These are phyloP conservation scores for Leucopsar rothschildi DNA, from an alignment of 2,113 vertebrate genomes.

Conservation along the genomic window DNA sequence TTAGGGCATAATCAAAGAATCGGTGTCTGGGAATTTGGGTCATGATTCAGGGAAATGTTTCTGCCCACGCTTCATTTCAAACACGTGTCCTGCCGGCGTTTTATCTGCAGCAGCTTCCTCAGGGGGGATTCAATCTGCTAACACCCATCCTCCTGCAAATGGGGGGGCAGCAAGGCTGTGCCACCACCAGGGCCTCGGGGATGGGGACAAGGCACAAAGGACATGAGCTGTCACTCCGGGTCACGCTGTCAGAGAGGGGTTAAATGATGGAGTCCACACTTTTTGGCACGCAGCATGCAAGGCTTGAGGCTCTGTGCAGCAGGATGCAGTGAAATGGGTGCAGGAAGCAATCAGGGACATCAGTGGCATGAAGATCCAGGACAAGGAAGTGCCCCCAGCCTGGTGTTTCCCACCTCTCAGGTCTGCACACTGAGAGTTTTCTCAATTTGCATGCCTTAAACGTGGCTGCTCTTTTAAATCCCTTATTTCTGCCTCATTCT, in stretches of 20 bases:
- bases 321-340: not conserved
- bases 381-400: not conserved
- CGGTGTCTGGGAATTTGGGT: constrained; percentile 50
- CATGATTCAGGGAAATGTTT: constrained; percentile 50
- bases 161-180: not conserved
- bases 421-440: not conserved
- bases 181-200: accelerated
- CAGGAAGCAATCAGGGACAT: not conserved
- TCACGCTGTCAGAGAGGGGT: not conserved
- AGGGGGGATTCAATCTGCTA: not conserved
- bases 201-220: not conserved
- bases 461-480: not conserved
- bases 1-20: constrained; percentile 49
- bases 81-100: constrained; percentile 12
- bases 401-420: not conserved
- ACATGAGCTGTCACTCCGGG: not conserved
- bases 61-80: constrained; percentile 7
- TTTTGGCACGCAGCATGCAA: not conserved
- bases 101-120: not conserved
- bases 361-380: not conserved
- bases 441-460: not conserved
- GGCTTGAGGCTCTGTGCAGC: not conserved
- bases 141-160: not conserved
- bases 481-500: constrained; percentile 12
- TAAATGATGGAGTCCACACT: not conserved